These are phyloP conservation scores for Philopotamus ludificatus DNA, from an alignment of 1,140 invertebrate genomes.

Conservation along the genomic window DNA sequence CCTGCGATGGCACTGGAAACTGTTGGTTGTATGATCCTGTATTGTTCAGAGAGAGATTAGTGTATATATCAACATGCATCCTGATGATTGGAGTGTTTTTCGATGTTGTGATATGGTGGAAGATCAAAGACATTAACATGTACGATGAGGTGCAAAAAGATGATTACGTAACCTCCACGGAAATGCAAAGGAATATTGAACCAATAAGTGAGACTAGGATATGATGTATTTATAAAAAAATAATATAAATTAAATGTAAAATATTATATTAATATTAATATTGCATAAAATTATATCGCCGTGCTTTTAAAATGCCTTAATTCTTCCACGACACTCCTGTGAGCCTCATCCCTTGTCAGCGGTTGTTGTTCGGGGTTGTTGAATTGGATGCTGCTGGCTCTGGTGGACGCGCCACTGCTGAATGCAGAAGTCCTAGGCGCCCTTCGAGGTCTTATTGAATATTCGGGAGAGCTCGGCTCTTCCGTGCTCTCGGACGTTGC, in stretches of 20 bases:
- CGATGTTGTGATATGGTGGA: constrained; percentile 67
- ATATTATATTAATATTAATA: constrained; percentile 6
- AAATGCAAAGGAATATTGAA: no score
- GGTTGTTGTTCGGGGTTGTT: constrained; percentile 26
- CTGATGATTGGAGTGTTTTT: constrained; percentile 65
- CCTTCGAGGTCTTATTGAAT: constrained; percentile 16
- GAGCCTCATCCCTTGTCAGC: constrained; percentile 20
- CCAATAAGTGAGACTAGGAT: no score
- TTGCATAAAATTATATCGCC: constrained; percentile 10
- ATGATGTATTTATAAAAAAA: not conserved
- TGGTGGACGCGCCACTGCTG: constrained; percentile 13
- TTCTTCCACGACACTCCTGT: constrained; percentile 29
- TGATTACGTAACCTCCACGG: no score
- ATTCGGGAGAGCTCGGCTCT: not conserved
- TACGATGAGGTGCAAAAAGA: constrained; percentile 61
- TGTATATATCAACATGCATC: constrained; percentile 66
- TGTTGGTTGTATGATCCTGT: constrained; percentile 71
- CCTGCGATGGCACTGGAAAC: constrained; percentile 68
- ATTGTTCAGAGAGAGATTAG: constrained; percentile 62
- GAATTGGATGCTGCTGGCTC: constrained; percentile 6
- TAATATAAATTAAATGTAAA: constrained; percentile 1
- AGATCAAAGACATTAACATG: constrained; percentile 67
- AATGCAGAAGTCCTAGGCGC: constrained; percentile 5
- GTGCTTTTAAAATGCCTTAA: constrained; percentile 24
- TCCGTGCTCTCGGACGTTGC: not conserved